phyloP scores from a whole-genome alignment of 2,113 vertebrate genomes.

The Antidorcas marsupialis region DNA sequence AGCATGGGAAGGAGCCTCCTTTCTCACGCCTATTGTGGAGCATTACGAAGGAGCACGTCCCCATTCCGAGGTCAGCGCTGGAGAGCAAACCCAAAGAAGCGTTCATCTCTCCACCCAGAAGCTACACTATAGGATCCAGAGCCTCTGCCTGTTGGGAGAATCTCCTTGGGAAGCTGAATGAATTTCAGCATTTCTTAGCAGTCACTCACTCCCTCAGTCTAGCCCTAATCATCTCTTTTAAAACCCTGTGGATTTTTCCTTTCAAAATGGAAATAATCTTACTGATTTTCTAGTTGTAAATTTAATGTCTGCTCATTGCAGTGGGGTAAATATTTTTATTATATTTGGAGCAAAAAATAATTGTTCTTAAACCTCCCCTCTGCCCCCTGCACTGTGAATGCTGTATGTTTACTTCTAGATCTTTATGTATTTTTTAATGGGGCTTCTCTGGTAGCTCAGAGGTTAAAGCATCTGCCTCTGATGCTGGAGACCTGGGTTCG shows the following conservation, averaged over 20 bases:
- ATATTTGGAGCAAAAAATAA: not conserved
- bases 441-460: too few relatives aligned
- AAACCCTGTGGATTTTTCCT: slow-evolving; percentile 23
- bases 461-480: too few relatives aligned
- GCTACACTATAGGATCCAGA: not conserved
- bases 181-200: not conserved
- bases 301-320: not conserved
- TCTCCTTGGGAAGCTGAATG: not conserved
- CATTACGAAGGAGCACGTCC: not conserved
- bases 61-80: not conserved
- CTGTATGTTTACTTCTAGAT: not conserved
- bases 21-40: not conserved
- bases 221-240: not conserved
- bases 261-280: slow-evolving; percentile 37
- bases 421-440: not conserved
- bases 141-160: not conserved
- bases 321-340: not conserved
- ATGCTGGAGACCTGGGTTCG: too few relatives aligned
- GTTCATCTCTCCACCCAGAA: not conserved
- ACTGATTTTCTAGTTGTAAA: slow-evolving; percentile 36
- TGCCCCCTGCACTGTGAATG: not conserved
- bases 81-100: not conserved
- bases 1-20: not conserved
- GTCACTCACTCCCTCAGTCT: not conserved
- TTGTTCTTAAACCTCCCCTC: not conserved